A percentile compares a stretch with the other conserved stretches of the same genome.
Evolutionary conservation across 2,113 vertebrate genomes (phyloP).

Genomic region (Thymallus thymallus): DNA sequence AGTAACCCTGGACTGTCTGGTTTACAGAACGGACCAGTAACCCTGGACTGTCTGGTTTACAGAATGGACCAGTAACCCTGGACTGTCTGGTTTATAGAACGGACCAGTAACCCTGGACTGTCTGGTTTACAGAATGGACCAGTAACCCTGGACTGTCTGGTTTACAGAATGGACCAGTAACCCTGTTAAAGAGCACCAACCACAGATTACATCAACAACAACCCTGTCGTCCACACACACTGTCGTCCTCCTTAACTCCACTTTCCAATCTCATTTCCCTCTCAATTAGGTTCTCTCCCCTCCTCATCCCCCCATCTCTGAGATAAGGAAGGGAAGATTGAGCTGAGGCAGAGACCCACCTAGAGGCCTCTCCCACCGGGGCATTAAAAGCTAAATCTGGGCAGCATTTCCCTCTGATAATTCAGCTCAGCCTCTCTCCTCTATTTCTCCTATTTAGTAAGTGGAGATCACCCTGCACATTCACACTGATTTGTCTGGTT

Average conservation of each 20-base stretch:
- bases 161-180: not conserved
- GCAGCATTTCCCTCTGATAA: not conserved
- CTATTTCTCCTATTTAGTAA: not conserved
- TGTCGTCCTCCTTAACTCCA: not conserved
- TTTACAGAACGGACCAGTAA: not conserved
- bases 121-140: not conserved
- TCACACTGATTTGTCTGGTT: too few species aligned
- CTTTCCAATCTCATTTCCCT: not conserved
- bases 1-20: not conserved
- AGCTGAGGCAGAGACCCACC: too few species aligned
- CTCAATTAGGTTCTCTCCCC: not conserved
- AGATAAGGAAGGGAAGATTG: too few species aligned
- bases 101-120: not conserved
- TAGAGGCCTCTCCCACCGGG: too few species aligned
- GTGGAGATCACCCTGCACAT: not conserved
- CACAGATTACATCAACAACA: not conserved
- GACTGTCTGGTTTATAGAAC: not conserved
- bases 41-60: not conserved
- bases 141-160: not conserved
- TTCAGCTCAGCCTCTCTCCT: too few species aligned
- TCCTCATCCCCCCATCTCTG: not conserved
- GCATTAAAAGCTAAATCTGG: not conserved
- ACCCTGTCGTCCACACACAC: not conserved
- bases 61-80: not conserved
- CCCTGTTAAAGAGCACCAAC: not conserved